Evolutionary conservation across 2,888 invertebrate genomes (phyloP).

Genomic region (Gymnoscelis rufifasciata): DNA sequence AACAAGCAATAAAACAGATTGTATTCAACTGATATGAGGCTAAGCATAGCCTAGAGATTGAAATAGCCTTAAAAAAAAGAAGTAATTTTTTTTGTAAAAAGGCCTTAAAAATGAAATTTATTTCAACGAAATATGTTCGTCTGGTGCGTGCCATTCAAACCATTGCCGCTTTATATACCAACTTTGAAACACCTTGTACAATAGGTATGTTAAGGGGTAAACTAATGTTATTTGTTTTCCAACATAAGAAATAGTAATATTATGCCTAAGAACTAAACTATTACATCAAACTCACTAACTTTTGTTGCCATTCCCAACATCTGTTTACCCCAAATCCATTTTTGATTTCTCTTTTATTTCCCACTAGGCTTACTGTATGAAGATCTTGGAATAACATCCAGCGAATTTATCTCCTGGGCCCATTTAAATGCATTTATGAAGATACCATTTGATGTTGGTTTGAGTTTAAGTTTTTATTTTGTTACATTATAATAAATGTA

Average conservation of each 20-base stretch:
- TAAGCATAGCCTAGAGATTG: too few species aligned
- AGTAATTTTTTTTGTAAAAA: too few species aligned
- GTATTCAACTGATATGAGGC: too few species aligned
- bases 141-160: too few species aligned
- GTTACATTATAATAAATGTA: slow-evolving; percentile 59
- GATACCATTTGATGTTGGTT: slow-evolving; percentile 54
- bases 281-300: slow-evolving; percentile 5
- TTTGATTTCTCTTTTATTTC: slow-evolving; percentile 63
- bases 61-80: too few species aligned
- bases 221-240: too few species aligned
- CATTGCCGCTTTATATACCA: too few species aligned
- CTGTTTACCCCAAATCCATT: slow-evolving; percentile 62
- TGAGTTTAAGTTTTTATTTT: slow-evolving; percentile 53
- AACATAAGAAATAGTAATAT: neutral
- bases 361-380: slow-evolving; percentile 76
- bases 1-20: too few species aligned
- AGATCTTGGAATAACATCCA: slow-evolving; percentile 46
- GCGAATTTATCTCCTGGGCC: slow-evolving; percentile 41
- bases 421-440: slow-evolving; percentile 62
- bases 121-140: too few species aligned
- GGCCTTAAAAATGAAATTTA: too few species aligned
- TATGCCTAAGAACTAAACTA: neutral
- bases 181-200: too few species aligned
- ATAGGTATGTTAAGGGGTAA: too few species aligned
- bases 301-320: slow-evolving; percentile 6